Evolutionary conservation across 2,797 vertebrate genomes (phyloP).

Genomic region (Parauchenoglanis punctatus): DNA sequence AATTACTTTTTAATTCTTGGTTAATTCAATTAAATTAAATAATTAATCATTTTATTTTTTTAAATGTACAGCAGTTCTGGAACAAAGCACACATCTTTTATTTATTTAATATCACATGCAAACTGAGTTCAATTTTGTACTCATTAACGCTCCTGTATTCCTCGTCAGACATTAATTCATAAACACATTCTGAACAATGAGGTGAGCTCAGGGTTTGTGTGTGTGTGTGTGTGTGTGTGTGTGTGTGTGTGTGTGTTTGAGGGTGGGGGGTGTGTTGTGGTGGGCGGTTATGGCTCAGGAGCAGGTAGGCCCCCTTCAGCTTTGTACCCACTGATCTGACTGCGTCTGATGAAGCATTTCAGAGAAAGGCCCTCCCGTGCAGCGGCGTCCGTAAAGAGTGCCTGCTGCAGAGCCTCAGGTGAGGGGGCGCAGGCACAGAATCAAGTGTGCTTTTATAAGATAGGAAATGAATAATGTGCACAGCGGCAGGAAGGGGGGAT

Average conservation of each 20-base stretch:
- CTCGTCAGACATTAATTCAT: constrained; percentile 67
- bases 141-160: constrained; percentile 37
- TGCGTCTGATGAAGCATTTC: constrained; percentile 40
- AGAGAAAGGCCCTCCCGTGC: constrained; percentile 40
- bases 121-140: constrained; percentile 59
- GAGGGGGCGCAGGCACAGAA: constrained; percentile 52
- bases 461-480: constrained; percentile 65
- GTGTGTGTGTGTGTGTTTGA: neutral
- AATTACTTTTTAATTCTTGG: too few relatives aligned
- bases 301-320: constrained; percentile 48
- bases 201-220: constrained; percentile 54
- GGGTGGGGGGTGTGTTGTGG: constrained; percentile 37
- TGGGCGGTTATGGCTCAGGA: constrained; percentile 21
- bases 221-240: neutral
- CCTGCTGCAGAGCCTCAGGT: constrained; percentile 53
- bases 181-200: constrained; percentile 39
- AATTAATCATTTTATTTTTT: too few relatives aligned
- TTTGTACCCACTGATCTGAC: constrained; percentile 28
- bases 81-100: neutral
- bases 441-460: constrained; percentile 64
- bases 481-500: constrained; percentile 49
- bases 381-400: constrained; percentile 53
- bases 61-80: too few relatives aligned
- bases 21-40: too few relatives aligned
- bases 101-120: constrained; percentile 10